A percentile compares a stretch with the other conserved stretches of the same genome.
Evolutionary conservation across 2,888 invertebrate genomes (phyloP).

Genomic region (Parasteatoda lunata): DNA sequence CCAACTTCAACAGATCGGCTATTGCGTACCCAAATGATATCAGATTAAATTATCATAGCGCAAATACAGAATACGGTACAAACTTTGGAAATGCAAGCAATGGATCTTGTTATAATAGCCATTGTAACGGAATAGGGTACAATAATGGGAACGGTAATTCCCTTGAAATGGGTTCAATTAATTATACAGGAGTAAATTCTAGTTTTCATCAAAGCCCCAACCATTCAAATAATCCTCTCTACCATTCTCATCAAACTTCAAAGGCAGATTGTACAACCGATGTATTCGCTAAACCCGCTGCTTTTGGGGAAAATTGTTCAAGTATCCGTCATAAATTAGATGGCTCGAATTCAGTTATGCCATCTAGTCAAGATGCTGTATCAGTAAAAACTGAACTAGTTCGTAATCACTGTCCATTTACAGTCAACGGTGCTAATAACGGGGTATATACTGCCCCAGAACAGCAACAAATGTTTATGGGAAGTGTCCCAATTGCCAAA

Average conservation of each 20-base stretch:
- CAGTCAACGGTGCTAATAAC: conserved; percentile 12
- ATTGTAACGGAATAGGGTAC: conserved; percentile 48
- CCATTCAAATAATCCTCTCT: conserved; percentile 24
- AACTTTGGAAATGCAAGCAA: conserved; percentile 29
- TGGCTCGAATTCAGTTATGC: conserved; percentile 7
- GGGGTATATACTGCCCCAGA: conserved; percentile 32
- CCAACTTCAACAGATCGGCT: conserved; percentile 42
- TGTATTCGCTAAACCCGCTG: conserved; percentile 48
- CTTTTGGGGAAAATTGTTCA: conserved; percentile 47
- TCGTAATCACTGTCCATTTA: conserved; percentile 55
- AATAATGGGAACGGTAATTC: conserved; percentile 25
- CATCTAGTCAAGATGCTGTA: conserved; percentile 54
- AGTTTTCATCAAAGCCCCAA: conserved; percentile 32
- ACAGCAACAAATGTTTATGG: conserved; percentile 46
- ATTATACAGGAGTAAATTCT: conserved; percentile 36
- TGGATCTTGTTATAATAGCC: conserved; percentile 52
- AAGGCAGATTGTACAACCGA: conserved; percentile 55
- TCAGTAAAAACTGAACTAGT: conserved; percentile 58
- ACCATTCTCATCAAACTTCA: conserved; percentile 37
- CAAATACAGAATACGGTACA: conserved; percentile 47
- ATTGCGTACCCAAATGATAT: conserved; percentile 59
- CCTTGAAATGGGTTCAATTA: conserved; percentile 18
- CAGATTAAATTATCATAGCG: conserved; percentile 44
- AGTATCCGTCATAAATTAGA: conserved; percentile 41
- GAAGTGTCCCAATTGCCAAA: conserved; percentile 43